These are phyloP conservation scores for Hozukius guyotensis DNA, from an alignment of 2,797 vertebrate genomes.

Conservation along the genomic window DNA sequence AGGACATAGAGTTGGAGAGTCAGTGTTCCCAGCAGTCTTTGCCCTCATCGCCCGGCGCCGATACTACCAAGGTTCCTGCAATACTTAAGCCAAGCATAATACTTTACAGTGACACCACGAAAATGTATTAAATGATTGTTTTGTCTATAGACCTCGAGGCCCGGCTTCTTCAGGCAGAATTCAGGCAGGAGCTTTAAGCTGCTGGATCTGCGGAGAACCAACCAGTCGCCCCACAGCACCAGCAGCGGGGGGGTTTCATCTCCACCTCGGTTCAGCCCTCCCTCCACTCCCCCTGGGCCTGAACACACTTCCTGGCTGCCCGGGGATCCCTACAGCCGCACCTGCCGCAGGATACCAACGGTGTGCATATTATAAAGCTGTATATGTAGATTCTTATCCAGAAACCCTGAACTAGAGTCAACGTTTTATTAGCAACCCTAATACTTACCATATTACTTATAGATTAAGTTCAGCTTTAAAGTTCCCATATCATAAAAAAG, in stretches of 20 bases:
- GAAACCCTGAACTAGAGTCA: neutral
- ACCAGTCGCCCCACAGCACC: conserved; percentile 53
- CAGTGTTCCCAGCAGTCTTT: conserved; percentile 87
- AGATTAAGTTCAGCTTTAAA: neutral
- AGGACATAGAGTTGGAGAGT: conserved; percentile 91
- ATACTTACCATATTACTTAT: neutral
- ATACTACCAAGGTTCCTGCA: conserved; percentile 77
- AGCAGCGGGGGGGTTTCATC: conserved; percentile 83
- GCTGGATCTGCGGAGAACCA: conserved; percentile 85
- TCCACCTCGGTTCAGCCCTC: conserved; percentile 84
- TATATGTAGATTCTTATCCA: neutral
- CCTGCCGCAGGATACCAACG: conserved; percentile 73
- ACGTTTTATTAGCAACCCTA: neutral
- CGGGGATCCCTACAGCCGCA: conserved; percentile 53
- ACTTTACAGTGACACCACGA: neutral
- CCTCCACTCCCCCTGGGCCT: conserved; percentile 56
- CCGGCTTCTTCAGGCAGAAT: conserved; percentile 88
- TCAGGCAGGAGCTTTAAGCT: conserved; percentile 90
- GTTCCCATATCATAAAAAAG: no score
- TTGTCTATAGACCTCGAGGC: conserved; percentile 49
- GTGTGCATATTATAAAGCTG: conserved; percentile 22
- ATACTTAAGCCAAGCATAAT: neutral
- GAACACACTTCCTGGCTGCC: conserved; percentile 52
- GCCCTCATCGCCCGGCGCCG: conserved; percentile 86
- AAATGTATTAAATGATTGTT: neutral